phyloP scores from a whole-genome alignment of 1,140 invertebrate species.

The Pogonomyrmex barbatus region DNA sequence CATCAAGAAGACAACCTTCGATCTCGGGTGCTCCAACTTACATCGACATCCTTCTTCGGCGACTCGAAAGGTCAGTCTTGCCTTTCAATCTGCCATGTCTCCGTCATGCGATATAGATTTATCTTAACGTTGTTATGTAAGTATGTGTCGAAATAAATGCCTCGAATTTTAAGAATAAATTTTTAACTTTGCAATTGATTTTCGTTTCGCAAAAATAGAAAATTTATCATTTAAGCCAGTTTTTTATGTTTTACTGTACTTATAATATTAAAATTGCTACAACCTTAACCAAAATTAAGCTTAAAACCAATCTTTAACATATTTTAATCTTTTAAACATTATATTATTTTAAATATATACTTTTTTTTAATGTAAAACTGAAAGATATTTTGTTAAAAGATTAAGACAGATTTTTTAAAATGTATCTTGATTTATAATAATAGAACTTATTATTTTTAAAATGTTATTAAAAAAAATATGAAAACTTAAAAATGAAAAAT shows the following conservation, averaged over 20 bases:
- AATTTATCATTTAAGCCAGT: background rate
- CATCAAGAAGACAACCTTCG: constrained; percentile 72
- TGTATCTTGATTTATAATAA: background rate
- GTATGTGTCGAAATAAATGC: background rate
- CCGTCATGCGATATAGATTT: constrained; percentile 11
- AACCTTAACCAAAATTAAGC: background rate
- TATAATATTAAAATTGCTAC: background rate
- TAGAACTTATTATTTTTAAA: background rate
- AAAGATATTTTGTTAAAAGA: background rate
- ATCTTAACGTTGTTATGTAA: background rate
- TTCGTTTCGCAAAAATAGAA: background rate
- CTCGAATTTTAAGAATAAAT: background rate
- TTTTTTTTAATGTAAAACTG: constrained; percentile 4
- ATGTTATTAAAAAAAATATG: background rate
- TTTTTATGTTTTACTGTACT: background rate
- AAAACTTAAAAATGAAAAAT: background rate
- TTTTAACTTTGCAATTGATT: background rate
- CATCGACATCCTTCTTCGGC: constrained; percentile 57
- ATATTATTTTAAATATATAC: background rate
- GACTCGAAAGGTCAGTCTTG: constrained; percentile 56
- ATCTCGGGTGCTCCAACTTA: constrained; percentile 41
- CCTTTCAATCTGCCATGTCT: constrained; percentile 56
- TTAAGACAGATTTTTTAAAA: background rate
- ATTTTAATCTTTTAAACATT: background rate
- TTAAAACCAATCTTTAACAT: constrained; percentile 6